Conservation (phyloP, 2,888 invertebrate species). For the Leptopterna dolabrata region DNA sequence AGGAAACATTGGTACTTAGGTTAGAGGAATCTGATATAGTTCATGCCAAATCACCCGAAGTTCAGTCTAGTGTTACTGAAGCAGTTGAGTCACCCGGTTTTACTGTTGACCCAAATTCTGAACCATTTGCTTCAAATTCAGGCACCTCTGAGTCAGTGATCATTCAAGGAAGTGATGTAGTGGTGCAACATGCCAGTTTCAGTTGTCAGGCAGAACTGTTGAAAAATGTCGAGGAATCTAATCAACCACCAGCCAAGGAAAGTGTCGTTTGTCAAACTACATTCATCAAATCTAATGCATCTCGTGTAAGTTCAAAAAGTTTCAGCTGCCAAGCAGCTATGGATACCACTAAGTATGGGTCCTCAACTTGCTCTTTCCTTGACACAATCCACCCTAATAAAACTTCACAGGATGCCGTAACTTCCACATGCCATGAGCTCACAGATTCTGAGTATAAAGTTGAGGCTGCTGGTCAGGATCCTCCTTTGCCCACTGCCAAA, state of each 20-base stretch:
- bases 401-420: background rate
- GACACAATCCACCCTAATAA: background rate
- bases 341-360: background rate
- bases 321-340: slow-evolving; percentile 18
- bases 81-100: background rate
- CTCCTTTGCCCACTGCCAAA: background rate
- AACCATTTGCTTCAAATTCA: no score
- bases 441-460: background rate
- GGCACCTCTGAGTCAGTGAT: background rate
- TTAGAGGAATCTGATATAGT: background rate
- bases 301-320: background rate
- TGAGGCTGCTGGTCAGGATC: background rate
- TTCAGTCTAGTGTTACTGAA: background rate
- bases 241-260: background rate
- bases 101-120: no score
- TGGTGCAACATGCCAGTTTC: background rate
- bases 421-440: background rate
- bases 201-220: background rate
- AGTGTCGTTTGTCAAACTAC: background rate
- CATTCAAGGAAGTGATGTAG: background rate
- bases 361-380: background rate
- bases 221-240: background rate
- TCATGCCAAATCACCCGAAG: background rate
- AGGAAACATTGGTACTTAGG: background rate
- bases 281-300: background rate